phyloP scores from a whole-genome alignment of 2,113 vertebrate species.

The Callospermophilus lateralis region DNA sequence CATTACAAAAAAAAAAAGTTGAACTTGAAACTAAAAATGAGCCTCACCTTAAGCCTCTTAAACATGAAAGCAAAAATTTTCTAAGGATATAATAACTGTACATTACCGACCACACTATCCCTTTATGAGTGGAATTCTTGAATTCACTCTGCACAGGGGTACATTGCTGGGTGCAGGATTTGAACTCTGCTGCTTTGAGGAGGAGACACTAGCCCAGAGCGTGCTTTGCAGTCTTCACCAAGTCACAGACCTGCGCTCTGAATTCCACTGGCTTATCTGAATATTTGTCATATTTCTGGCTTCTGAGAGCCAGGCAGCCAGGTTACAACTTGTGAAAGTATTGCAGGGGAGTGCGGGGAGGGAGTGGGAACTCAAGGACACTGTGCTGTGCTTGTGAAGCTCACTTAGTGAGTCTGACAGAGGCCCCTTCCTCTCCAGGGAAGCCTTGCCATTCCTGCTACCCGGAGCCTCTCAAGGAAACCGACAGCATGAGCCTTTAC shows the following conservation, averaged over 20 bases:
- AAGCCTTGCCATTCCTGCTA: background rate
- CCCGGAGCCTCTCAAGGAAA: background rate
- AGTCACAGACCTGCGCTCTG: background rate
- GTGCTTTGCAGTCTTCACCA: background rate
- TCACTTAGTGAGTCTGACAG: background rate
- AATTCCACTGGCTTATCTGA: conserved; percentile 75
- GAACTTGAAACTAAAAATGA: background rate
- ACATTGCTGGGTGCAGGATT: background rate
- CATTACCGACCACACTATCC: rapidly evolving
- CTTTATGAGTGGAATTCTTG: background rate
- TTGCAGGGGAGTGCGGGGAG: background rate
- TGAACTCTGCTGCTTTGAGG: background rate
- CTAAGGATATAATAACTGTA: background rate
- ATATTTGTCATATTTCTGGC: conserved; percentile 79
- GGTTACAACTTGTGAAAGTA: conserved; percentile 63
- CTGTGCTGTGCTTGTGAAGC: too few relatives aligned
- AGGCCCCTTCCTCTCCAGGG: background rate
- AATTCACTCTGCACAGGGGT: too few relatives aligned
- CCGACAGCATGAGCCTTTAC: rapidly evolving
- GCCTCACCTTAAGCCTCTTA: background rate
- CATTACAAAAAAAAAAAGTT: background rate
- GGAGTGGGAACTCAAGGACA: background rate
- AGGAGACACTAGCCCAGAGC: background rate
- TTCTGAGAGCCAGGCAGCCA: conserved; percentile 29
- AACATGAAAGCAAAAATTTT: background rate